These are phyloP conservation scores for Gopherus evgoodei DNA, from an alignment of 2,113 vertebrate species.

Conservation along the genomic window DNA sequence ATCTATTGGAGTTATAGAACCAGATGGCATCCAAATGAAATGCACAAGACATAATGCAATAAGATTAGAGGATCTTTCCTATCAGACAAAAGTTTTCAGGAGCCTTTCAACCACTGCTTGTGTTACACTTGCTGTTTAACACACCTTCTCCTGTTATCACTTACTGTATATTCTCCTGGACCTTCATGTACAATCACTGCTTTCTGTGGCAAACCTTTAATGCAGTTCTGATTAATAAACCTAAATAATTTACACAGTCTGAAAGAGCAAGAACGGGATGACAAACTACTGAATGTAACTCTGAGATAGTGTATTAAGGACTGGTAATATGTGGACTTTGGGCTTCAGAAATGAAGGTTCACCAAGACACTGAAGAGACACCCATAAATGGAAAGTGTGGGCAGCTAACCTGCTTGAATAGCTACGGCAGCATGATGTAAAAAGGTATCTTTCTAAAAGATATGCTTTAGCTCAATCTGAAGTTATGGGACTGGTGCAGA, in stretches of 20 bases:
- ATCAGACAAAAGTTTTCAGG: background rate
- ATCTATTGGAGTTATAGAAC: background rate
- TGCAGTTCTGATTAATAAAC: background rate
- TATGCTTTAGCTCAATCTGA: background rate
- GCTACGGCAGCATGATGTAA: conserved; percentile 22
- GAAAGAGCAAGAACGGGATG: conserved; percentile 38
- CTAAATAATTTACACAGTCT: conserved; percentile 18
- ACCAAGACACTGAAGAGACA: conserved; percentile 25
- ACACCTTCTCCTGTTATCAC: background rate
- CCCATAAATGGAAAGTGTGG: conserved; percentile 42
- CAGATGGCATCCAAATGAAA: background rate
- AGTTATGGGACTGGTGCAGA: background rate
- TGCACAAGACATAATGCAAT: background rate
- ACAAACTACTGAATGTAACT: conserved; percentile 28
- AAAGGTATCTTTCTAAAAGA: conserved; percentile 1
- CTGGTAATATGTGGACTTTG: background rate
- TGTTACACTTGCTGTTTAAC: conserved; percentile 17
- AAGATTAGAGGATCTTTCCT: conserved; percentile 22
- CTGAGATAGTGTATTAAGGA: background rate
- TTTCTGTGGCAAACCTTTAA: conserved; percentile 8
- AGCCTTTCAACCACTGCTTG: conserved; percentile 5
- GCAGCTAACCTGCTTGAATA: conserved; percentile 24
- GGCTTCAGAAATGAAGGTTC: conserved; percentile 42
- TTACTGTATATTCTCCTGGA: background rate
- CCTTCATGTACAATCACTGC: background rate